Percentiles rank a stretch among this genome's conserved stretches.
These are phyloP conservation scores for Megastigmus dorsalis DNA, from an alignment of 2,888 invertebrate genomes.

Conservation along the genomic window DNA sequence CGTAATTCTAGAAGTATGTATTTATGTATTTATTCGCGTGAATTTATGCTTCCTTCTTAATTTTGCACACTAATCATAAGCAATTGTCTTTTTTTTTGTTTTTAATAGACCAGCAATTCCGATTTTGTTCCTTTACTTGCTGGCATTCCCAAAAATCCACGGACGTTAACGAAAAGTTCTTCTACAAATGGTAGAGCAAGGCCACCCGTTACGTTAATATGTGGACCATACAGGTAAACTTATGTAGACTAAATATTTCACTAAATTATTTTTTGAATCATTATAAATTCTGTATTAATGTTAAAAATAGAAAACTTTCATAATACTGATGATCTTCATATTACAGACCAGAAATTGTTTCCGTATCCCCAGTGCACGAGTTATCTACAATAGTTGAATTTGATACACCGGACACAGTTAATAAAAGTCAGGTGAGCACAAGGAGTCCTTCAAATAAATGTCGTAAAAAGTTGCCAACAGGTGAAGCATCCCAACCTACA, in stretches of 20 bases:
- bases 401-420: slow-evolving; percentile 80
- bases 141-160: slow-evolving; percentile 64
- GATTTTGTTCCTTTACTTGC: slow-evolving; percentile 63
- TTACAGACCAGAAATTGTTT: slow-evolving; percentile 44
- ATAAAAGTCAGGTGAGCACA: slow-evolving; percentile 61
- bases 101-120: slow-evolving; percentile 50
- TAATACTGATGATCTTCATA: not conserved
- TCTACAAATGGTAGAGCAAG: slow-evolving; percentile 58
- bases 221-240: slow-evolving; percentile 64
- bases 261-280: not conserved
- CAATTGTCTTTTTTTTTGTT: not conserved
- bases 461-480: slow-evolving; percentile 27
- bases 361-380: slow-evolving; percentile 75
- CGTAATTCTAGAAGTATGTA: slow-evolving; percentile 34
- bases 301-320: not conserved
- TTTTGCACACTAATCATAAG: not conserved
- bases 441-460: slow-evolving; percentile 59
- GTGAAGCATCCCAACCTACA: slow-evolving; percentile 2
- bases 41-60: not conserved
- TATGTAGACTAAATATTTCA: not conserved
- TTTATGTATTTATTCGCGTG: not conserved
- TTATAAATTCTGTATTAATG: not conserved
- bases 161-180: slow-evolving; percentile 26
- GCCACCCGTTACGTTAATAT: slow-evolving; percentile 66
- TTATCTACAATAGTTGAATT: slow-evolving; percentile 82